phyloP scores from a whole-genome alignment of 2,797 vertebrate species.

The Helostoma temminkii region DNA sequence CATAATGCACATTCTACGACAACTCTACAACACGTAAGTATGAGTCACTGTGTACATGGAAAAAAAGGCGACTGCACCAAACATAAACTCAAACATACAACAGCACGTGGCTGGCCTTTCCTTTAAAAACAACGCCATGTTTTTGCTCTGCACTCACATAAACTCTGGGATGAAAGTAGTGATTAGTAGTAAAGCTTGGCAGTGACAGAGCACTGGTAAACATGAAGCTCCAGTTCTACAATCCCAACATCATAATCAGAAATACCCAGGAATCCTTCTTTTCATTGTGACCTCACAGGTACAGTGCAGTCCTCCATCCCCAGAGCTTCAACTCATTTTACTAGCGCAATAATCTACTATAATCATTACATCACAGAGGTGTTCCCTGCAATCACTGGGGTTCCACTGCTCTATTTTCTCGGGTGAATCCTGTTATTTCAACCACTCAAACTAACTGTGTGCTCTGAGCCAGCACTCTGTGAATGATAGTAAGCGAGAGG shows the following conservation, averaged over 20 bases:
- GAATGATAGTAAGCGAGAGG: constrained; percentile 75
- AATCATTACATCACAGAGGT: constrained; percentile 58
- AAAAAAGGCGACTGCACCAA: background rate
- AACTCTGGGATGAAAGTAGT: background rate
- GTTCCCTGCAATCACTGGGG: constrained; percentile 67
- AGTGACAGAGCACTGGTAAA: background rate
- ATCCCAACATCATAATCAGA: background rate
- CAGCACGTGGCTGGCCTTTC: background rate
- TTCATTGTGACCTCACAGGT: constrained; percentile 1
- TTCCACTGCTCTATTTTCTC: constrained; percentile 65
- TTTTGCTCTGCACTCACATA: background rate
- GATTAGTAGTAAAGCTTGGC: no score
- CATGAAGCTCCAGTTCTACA: background rate
- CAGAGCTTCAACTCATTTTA: constrained; percentile 1
- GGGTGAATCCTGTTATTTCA: constrained; percentile 77
- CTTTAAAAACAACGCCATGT: no score
- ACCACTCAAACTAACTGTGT: constrained; percentile 67
- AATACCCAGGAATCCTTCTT: background rate
- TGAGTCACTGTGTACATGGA: no score
- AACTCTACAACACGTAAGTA: no score
- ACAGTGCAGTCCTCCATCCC: background rate
- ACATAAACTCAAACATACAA: background rate
- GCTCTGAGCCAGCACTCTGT: constrained; percentile 64
- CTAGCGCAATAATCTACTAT: constrained; percentile 30
- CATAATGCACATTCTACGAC: background rate